Conservation (phyloP, 2,888 invertebrate species). For the Molorchus minor region DNA sequence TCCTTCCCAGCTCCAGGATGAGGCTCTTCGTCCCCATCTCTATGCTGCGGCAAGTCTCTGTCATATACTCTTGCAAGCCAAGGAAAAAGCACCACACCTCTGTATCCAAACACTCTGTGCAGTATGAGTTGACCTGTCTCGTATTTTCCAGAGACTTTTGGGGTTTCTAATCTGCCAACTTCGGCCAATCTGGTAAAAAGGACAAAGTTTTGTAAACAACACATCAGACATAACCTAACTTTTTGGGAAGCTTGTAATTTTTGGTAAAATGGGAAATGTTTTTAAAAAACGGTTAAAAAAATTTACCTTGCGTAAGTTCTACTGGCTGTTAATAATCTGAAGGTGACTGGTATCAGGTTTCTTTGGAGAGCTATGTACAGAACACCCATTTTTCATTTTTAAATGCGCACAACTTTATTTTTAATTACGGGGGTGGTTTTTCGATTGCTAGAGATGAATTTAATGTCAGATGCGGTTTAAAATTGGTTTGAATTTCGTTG, state of each 20-base stretch:
- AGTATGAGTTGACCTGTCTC: constrained; percentile 96
- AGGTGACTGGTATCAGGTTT: constrained; percentile 44
- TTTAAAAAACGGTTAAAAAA: background rate
- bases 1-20: constrained; percentile 76
- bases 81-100: constrained; percentile 96
- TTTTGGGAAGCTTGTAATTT: constrained; percentile 13
- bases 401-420: constrained; percentile 37
- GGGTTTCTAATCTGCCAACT: constrained; percentile 90
- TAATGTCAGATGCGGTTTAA: background rate
- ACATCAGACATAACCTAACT: constrained; percentile 40
- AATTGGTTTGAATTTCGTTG: background rate
- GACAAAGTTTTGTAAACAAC: constrained; percentile 13
- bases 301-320: constrained; percentile 51
- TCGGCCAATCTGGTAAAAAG: constrained; percentile 85
- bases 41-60: constrained; percentile 76
- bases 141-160: constrained; percentile 89
- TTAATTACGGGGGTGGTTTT: constrained; percentile 21
- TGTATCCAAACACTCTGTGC: constrained; percentile 96
- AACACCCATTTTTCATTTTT: constrained; percentile 57
- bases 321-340: constrained; percentile 41
- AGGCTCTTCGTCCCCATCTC: constrained; percentile 56
- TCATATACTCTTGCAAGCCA: constrained; percentile 97
- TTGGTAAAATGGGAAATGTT: background rate
- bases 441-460: background rate
- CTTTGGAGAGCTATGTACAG: constrained; percentile 46